Evolutionary conservation across 2,797 vertebrate species (phyloP), one percentile per base, ranked within the genome.

Genomic region (Scolopax bukidnonensis): DNA sequence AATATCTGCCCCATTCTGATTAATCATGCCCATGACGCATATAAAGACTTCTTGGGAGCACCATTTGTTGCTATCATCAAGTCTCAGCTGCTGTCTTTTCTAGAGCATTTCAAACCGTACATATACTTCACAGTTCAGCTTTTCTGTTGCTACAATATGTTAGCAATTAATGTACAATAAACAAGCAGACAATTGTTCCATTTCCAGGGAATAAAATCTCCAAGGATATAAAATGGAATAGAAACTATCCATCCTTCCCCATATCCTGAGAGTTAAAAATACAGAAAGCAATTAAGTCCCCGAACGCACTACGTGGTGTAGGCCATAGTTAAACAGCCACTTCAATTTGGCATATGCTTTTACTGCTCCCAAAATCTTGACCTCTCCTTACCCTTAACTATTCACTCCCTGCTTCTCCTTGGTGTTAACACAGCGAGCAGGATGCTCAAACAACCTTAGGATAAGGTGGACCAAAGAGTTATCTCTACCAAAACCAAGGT

Each of bases 101-200:
- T 90, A 80, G 53, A 84, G n/a, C 3, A 54, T 87, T 93, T 94
- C 69, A 86, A 91, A 77, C 48, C 4, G 0, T 82, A 77, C 73
- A 63, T 36, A 75, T 10, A 70, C 48, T 73, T 65, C 81, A 76
- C 65, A 69, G 78, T 53, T 90, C 90, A 85, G 84, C 75, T 45
- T 92, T 85, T 68, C 81, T 74, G 12, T 54, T 94, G 84, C 48
- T 89, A 65, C 86, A 95, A 95, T 89, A 53, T 96, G 96, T 80
- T 96, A 89, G 93, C 81, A 95, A 95, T 96, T 96, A 96, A 69
- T 5, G 32, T 47, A 89, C 74, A 90, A 95, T 19, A 92, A 97
- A 96, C 87, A 96, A 87, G 75, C 30, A 81, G 71, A 85, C 84
- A 92, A 92, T 87, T 95, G 90, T 89, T 95, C 81, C 36, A 80